Base-by-base conservation (phyloP, 1,140 invertebrate genomes). In the Hormaphis cornu region DNA sequence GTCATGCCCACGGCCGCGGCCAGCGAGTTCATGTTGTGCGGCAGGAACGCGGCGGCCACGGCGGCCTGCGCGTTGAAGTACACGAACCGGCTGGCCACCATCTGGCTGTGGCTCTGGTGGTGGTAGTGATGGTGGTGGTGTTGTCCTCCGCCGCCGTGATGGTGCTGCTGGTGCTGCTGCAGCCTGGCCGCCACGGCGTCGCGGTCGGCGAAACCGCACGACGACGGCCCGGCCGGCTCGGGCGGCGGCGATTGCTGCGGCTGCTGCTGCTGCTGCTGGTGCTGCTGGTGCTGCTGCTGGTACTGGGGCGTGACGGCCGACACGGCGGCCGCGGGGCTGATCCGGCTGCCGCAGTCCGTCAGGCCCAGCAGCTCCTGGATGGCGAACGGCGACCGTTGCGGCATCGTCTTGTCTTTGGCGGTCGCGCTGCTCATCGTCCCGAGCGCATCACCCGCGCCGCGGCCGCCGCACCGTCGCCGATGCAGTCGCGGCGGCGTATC, bases 351-450 rank as follows among this genome's bases (percentile, higher is more conserved):
- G 56, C 54, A 56, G 26, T 72, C 74, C 7, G 63, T 70, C 20
- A 94, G 79, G 1, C 91, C 91, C 74, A 94, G 81, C 73, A 94
- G 82, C 81, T 95, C 91, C 78, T 95, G 91, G 76, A 94, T 94
- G 72, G 89, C 91, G 80, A 94, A 95, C 18, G 91, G 90, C 72
- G 89, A 91, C 73, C 91, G 82, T 79, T 93, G 90, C 72, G 89
- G 89, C 82, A 89, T 85, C 40, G 72, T 70, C 52, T 46, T 40
- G 37, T 53, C 37, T 40, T 54, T 52, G 40, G 50, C 50, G 40
- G 59, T 54, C 30, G 28, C 56, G 42, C 44, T 44, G n/a, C n/a
- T n/a, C n/a, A n/a, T n/a, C 58, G 33, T 52, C n/a, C 26, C 20
- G 20, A 42, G 24, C 26, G n/a, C 48, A 56, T 56, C 18, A 22